Evolutionary conservation across 2,888 invertebrate species (phyloP).

Genomic region (Theodoxus fluviatilis): DNA sequence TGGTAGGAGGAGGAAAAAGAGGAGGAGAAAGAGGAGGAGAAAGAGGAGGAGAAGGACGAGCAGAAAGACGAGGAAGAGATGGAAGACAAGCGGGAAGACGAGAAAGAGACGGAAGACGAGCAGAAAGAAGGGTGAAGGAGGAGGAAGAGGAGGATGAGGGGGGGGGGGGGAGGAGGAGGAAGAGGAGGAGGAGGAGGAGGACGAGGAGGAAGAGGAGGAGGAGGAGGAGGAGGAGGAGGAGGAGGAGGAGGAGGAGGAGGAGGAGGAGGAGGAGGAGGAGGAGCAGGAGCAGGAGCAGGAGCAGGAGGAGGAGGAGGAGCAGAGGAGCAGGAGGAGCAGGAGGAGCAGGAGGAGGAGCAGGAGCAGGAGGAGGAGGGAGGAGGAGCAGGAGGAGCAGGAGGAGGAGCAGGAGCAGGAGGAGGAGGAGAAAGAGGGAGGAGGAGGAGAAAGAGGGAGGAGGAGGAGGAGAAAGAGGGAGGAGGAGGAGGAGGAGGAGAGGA

Average conservation of each 20-base stretch:
- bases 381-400: too few relatives aligned
- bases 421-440: background rate
- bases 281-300: background rate
- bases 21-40: background rate
- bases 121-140: background rate
- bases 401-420: background rate
- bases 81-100: background rate
- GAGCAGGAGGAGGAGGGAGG: too few relatives aligned
- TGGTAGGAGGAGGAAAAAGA: background rate
- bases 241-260: constrained; percentile 19
- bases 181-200: background rate
- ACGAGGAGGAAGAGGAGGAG: background rate
- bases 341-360: background rate
- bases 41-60: background rate
- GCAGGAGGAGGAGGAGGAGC: constrained; percentile 17
- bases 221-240: background rate
- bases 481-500: constrained; percentile 18
- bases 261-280: background rate
- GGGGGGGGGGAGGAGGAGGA: background rate
- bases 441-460: background rate
- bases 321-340: constrained; percentile 6
- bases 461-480: constrained; percentile 21
- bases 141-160: background rate
- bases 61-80: background rate
- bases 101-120: constrained; percentile 14